Percentiles rank a stretch among this genome's conserved stretches.
Evolutionary conservation across 1,140 invertebrate species (phyloP).

Genomic region (Glossosoma conforme): DNA sequence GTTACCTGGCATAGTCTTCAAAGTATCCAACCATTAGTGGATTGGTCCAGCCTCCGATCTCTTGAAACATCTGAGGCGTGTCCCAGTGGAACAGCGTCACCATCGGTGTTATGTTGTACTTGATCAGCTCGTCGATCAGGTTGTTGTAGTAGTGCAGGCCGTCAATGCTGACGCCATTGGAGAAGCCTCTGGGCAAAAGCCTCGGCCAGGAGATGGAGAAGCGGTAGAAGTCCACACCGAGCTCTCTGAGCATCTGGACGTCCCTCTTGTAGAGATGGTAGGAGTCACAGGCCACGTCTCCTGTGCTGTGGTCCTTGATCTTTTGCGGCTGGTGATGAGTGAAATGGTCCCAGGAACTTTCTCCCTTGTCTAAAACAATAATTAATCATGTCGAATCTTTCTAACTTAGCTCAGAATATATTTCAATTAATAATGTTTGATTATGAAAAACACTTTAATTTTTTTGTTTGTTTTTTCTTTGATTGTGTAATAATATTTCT

Average conservation of each 20-base stretch:
- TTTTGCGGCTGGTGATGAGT: conserved; percentile 37
- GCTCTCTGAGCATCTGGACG: conserved; percentile 46
- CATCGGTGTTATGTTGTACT: conserved; percentile 42
- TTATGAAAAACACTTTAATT: too few species aligned
- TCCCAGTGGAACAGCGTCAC: conserved; percentile 36
- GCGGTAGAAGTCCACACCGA: conserved; percentile 44
- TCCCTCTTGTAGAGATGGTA: conserved; percentile 57
- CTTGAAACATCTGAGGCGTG: conserved; percentile 27
- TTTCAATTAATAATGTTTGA: too few species aligned
- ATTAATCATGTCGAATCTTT: too few species aligned
- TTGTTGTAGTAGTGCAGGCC: conserved; percentile 32
- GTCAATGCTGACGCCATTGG: conserved; percentile 22
- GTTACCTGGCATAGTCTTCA: conserved; percentile 43
- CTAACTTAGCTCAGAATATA: too few species aligned
- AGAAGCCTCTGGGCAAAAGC: conserved; percentile 43
- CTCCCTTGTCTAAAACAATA: conserved; percentile 41
- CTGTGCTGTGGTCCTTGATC: conserved; percentile 40
- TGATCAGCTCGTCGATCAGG: conserved; percentile 41
- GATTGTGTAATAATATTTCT: too few species aligned
- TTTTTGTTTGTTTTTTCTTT: too few species aligned
- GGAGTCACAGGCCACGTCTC: conserved; percentile 56
- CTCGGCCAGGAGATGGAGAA: conserved; percentile 52
- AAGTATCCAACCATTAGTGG: conserved; percentile 41
- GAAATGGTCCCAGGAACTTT: conserved; percentile 48
- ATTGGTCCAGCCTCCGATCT: conserved; percentile 31